Evolutionary conservation across 2,888 invertebrate genomes (phyloP), one percentile per base, ranked within the genome.

Genomic region (Saturnia japonica): DNA sequence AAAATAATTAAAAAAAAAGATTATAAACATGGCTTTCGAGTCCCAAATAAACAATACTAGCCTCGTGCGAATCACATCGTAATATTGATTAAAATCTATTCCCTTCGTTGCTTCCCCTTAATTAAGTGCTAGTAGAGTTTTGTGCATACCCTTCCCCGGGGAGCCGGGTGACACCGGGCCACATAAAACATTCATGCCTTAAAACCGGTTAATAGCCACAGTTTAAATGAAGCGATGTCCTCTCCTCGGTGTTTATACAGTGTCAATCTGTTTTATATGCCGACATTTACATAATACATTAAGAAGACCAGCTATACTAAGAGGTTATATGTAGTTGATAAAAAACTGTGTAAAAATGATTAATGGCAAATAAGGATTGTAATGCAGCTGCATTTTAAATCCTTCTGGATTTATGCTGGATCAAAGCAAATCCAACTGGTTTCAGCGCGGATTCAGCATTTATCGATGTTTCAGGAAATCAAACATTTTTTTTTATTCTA

Each of bases 71-170:
- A 87, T 87, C 85, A 83, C 82, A 72, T 83, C 84, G 80, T 85
- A 82, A 85, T 87, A 85, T 88, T 93, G 91, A 93, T 93, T 91
- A 90, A 90, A 92, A 92, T 88, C 84, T 87, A 87, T 88, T 88
- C 88, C 85, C 87, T 86, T 80, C 80, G 80, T 81, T 78, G 84
- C 85, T 88, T 88, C 87, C 88, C 89, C 85, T 84, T 93, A 91
- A 93, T 93, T 90, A 92, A 93, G 91, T 90, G 90, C 84, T 88
- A 85, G 89, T 88, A 85, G 86, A 87, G 90, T 88, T 86, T 85
- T 84, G 86, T 85, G 76, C 77, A 81, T 81, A 84, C 84, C 83
- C 83, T 80, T 87, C 91, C 88, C 88, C 54, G 22, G 89, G 86
- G 90, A 85, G 73, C 74, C 73, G 78, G 80, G 83, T 82, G 88